Percentiles rank a stretch among this genome's conserved stretches.
These are phyloP conservation scores for Trimorus sp. DNA, from an alignment of 2,888 invertebrate species.

Conservation along the genomic window DNA sequence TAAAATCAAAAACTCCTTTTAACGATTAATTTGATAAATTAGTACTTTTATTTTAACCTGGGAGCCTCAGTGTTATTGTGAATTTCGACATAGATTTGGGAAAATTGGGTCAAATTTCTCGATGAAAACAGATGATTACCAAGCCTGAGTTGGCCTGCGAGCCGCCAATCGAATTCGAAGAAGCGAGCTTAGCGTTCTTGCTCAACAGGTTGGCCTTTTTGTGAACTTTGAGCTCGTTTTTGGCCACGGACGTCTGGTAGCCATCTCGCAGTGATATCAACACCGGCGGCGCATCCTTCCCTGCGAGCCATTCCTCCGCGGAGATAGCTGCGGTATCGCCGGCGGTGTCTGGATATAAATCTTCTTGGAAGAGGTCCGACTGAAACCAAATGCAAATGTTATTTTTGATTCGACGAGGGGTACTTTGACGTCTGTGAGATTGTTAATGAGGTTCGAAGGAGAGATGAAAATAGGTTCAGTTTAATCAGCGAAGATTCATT, in stretches of 20 bases:
- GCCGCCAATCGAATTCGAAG: conserved; percentile 69
- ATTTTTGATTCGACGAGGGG: no score
- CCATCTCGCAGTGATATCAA: conserved; percentile 95
- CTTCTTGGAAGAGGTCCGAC: conserved; percentile 6
- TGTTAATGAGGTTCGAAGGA: no score
- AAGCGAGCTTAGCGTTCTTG: conserved; percentile 83
- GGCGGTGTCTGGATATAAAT: conserved; percentile 95
- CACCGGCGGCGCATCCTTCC: conserved; percentile 94
- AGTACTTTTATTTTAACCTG: no score
- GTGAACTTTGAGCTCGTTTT: conserved; percentile 87
- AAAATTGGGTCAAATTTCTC: conserved; percentile 21
- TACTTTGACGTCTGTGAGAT: no score
- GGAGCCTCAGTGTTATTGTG: no score
- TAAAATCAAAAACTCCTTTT: no score
- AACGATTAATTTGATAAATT: no score
- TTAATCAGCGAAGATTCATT: no score
- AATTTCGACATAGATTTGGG: background rate
- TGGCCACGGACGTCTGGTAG: conserved; percentile 84
- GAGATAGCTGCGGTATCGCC: conserved; percentile 94
- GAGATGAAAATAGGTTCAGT: no score
- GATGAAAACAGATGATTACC: conserved; percentile 66
- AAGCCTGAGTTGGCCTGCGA: conserved; percentile 69
- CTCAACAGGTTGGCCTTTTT: conserved; percentile 92
- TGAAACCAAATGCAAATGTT: background rate
- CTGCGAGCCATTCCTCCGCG: conserved; percentile 96